A percentile compares a stretch with the other conserved stretches of the same genome.
phyloP scores from a whole-genome alignment of 2,113 vertebrate genomes.

The Phasianus colchicus region DNA sequence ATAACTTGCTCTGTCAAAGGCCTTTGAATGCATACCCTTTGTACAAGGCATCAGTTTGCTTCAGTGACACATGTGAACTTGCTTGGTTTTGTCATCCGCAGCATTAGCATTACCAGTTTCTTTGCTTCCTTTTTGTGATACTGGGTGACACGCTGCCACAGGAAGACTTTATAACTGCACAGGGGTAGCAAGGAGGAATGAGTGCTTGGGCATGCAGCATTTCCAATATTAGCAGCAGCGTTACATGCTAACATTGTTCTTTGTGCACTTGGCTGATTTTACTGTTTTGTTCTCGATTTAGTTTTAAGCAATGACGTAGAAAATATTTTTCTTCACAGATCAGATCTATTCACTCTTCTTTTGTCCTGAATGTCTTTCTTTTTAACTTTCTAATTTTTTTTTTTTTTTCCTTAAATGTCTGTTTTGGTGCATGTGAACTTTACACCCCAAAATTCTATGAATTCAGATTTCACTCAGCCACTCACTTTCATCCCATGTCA shows the following conservation, averaged over 20 bases:
- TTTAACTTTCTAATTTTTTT: too few relatives aligned
- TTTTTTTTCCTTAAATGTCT: not conserved
- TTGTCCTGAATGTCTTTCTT: not conserved
- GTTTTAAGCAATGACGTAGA: not conserved
- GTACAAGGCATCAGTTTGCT: not conserved
- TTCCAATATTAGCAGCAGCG: not conserved
- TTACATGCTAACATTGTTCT: not conserved
- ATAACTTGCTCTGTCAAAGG: conserved; percentile 40
- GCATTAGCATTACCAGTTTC: not conserved
- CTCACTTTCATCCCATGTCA: not conserved
- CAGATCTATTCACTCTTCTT: not conserved
- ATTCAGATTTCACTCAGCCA: not conserved
- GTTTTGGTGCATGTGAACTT: not conserved
- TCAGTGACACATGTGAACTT: conserved; percentile 26
- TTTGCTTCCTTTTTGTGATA: not conserved
- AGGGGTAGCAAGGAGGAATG: not conserved
- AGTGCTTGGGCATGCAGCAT: not conserved
- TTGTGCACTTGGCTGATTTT: not conserved
- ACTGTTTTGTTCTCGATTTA: not conserved
- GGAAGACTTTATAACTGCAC: not conserved
- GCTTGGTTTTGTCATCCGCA: not conserved
- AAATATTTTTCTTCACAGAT: not conserved
- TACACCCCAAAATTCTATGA: not conserved
- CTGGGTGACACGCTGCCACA: not conserved
- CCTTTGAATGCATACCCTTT: not conserved